Evolutionary conservation across 2,113 vertebrate genomes (phyloP), one percentile per base, ranked within the genome.

Genomic region (Halichoerus grypus): DNA sequence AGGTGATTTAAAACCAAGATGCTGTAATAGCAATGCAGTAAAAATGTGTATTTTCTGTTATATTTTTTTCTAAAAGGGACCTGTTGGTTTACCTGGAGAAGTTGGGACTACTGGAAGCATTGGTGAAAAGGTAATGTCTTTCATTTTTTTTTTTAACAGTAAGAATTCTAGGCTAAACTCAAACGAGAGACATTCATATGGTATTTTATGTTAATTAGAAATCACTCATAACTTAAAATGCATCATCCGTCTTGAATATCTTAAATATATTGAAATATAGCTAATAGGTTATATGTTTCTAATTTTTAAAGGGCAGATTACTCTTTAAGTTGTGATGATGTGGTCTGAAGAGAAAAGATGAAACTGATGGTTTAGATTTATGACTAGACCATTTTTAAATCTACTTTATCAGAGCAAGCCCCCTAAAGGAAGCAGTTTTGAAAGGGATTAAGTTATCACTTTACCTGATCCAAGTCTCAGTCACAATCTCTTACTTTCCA

Each of bases 51-150:
- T 90, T 95, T 96, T 95, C 49, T 79, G 8, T 90, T 92, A 7
- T 53, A 5, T 76, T 95, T 82, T 92, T 93, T 91, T 76, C 82
- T 90, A 55, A 95, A 97, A 99, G 99, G 99, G 99, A 97, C 98
- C 99, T 74, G 63, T 98, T 80, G 99, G 99, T 79, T 98, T 99
- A 98, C 99, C 99, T 91, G 99, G 99, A 98, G 98, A 99, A 97
- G 97, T 98, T 96, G 99, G 99, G 24, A 97, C 98, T 18, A 95
- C 98, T 72, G 99, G 99, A 98, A 98, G 97, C 98, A 98, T 98
- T 59, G 99, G 99, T 94, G 99, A 99, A 99, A 99, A 99, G 99
- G 99, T 99, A 99, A 98, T 87, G 33, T 18, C 67, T 69, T 69
- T 69, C 18, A 9, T 42, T 94, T 76, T 91, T 92, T 72, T 88